Evolutionary conservation across 2,888 invertebrate species (phyloP), one percentile per base, ranked within the genome.

Genomic region (Chromoteleia sp.): DNA sequence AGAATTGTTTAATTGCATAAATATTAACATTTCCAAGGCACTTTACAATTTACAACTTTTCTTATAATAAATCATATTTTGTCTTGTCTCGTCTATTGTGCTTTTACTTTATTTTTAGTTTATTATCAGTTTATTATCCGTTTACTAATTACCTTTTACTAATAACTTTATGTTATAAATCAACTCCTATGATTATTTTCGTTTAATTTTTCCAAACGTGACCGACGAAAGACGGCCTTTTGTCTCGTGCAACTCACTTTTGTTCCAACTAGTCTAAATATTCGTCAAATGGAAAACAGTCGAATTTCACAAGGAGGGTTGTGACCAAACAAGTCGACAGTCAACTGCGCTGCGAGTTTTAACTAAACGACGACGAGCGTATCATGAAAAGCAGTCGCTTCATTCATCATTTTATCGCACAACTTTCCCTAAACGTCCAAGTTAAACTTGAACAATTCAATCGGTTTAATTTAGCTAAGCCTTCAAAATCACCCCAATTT

Each of bases 281-380:
- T 65, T 50, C 36, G 45, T 50, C 50, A 36, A 65, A 50, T 33
- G n/a, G 33, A 65, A 39, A 5, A 39, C 12, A 0, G 50, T 21
- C 36, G 36, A 39, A 39, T 50, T 36, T 67, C 54, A 67, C 15
- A 12, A 36, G 67, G 12, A 54, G 30, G 41, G 41, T 41, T 41
- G 17, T 30, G 17, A 54, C 29, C 36, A 54, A 67, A 67, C 50
- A 67, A 54, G 54, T 41, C 25, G n/a, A 17, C 25, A 54, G 67
- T 54, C 54, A 67, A 41, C 54, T 43, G n/a, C 1, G 21, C 3
- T 19, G 29, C 7, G 29, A 65, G 50, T 39, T 50, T 65, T 50
- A 36, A 65, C 52, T 50, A 39, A 65, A 36, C 39, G 65, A 50
- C 50, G 17, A 48, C 12, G 29, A 63, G 30, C 45, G 10, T 25